Evolutionary conservation across 2,113 vertebrate genomes (phyloP).

Genomic region (Oryzias celebensis): DNA sequence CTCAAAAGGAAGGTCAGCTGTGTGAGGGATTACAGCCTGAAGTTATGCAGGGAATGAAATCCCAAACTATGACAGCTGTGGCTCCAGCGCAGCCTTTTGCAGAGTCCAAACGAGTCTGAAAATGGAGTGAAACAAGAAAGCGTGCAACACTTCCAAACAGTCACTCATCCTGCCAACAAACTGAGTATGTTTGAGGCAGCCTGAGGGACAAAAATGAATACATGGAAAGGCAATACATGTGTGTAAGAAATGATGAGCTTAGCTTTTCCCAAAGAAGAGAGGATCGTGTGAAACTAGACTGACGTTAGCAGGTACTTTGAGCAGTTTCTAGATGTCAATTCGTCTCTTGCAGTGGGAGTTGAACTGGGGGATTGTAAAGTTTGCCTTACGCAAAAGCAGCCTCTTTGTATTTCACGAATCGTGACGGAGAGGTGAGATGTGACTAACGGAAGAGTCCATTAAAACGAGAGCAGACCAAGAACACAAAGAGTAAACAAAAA

Average conservation of each 20-base stretch:
- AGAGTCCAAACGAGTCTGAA: slow-evolving; percentile 6
- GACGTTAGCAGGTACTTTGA: slow-evolving; percentile 2
- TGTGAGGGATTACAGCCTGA: slow-evolving; percentile 20
- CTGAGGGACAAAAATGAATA: slow-evolving; percentile 25
- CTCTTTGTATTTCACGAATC: neutral
- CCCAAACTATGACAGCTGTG: slow-evolving; percentile 45
- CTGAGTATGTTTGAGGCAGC: slow-evolving; percentile 20
- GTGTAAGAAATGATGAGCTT: slow-evolving; percentile 1
- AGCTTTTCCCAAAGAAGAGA: slow-evolving; percentile 19
- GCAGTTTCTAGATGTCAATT: neutral
- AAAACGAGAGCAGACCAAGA: neutral
- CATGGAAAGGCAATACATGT: slow-evolving; percentile 9
- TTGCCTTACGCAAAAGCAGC: neutral
- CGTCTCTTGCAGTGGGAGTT: neutral
- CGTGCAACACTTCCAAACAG: slow-evolving; percentile 15
- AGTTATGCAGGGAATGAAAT: slow-evolving; percentile 43
- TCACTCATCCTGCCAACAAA: slow-evolving; percentile 21
- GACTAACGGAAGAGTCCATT: neutral
- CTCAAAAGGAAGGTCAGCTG: slow-evolving; percentile 35
- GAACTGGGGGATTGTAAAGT: neutral
- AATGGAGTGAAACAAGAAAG: slow-evolving; percentile 20
- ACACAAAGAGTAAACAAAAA: neutral
- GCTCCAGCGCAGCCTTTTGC: slow-evolving; percentile 26
- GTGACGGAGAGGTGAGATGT: neutral
- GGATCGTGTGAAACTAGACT: slow-evolving; percentile 18